Evolutionary conservation across 2,888 invertebrate genomes (phyloP).

Genomic region (Cosmia trapezina): DNA sequence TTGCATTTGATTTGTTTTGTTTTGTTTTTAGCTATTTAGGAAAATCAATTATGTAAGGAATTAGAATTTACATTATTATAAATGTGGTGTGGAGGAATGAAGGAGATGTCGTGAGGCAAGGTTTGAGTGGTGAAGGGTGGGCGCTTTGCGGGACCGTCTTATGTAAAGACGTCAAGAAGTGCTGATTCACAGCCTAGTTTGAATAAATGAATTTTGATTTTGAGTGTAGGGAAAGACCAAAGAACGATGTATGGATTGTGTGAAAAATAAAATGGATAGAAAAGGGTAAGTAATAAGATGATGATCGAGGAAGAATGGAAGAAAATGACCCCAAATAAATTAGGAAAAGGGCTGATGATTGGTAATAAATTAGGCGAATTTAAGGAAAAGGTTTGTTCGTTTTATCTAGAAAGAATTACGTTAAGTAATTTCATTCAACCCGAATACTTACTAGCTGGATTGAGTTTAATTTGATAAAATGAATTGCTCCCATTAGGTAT

Average conservation of each 20-base stretch:
- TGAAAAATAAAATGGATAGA: not conserved
- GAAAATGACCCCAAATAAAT: not conserved
- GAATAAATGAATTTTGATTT: not conserved
- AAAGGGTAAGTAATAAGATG: not conserved
- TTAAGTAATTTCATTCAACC: conserved; percentile 2
- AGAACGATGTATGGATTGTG: not conserved
- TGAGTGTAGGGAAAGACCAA: not conserved
- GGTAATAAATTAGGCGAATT: not conserved
- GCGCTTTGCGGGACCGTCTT: not conserved
- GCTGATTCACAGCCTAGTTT: not conserved
- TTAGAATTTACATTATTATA: not conserved
- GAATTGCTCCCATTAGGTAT: conserved; percentile 21
- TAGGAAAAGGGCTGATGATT: not conserved
- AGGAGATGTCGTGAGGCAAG: not conserved
- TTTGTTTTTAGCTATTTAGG: conserved; percentile 3
- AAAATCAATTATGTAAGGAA: not conserved
- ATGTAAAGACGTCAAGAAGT: not conserved
- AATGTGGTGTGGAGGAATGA: not conserved
- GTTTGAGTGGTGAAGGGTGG: not conserved
- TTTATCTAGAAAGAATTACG: not conserved
- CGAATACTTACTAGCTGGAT: not conserved
- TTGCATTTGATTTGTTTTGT: conserved; percentile 34
- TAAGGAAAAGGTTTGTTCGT: not conserved
- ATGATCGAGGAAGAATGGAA: not conserved
- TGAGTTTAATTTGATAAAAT: conserved; percentile 30